phyloP scores from a whole-genome alignment of 2,888 invertebrate genomes.

The Eucera pruinosa region DNA sequence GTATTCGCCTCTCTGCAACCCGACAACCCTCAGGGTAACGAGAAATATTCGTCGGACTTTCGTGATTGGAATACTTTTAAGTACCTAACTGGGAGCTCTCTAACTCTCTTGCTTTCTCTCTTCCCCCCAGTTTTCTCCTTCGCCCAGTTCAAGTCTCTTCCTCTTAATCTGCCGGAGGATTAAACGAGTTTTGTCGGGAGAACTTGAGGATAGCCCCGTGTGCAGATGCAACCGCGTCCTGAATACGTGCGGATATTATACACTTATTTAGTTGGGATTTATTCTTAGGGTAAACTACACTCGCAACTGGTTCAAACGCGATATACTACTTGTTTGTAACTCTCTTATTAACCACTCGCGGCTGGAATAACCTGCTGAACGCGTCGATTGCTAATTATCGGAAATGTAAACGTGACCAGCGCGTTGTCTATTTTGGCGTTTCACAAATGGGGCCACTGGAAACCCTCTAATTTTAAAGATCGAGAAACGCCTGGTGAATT shows the following conservation, averaged over 20 bases:
- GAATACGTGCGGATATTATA: constrained; percentile 35
- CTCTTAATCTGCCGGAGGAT: constrained; percentile 76
- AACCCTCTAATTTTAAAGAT: no score
- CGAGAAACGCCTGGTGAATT: no score
- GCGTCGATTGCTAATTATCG: no score
- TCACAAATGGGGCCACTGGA: no score
- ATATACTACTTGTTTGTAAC: not conserved
- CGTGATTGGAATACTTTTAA: constrained; percentile 78
- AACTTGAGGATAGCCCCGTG: constrained; percentile 65
- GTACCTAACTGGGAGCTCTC: constrained; percentile 66
- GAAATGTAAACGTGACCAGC: no score
- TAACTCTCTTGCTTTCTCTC: constrained; percentile 34
- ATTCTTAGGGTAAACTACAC: constrained; percentile 4
- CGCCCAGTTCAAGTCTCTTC: constrained; percentile 58
- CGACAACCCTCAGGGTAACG: constrained; percentile 58
- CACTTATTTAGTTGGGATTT: constrained; percentile 40
- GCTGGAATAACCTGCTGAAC: no score
- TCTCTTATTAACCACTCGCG: not conserved
- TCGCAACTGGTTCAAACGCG: constrained; percentile 13
- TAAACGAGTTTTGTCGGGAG: constrained; percentile 76
- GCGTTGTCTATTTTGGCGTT: no score
- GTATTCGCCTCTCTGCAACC: constrained; percentile 11
- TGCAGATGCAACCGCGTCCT: constrained; percentile 5
- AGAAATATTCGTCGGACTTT: constrained; percentile 71
- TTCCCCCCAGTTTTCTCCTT: not conserved